Base-by-base conservation (phyloP, 2,113 vertebrate species). In the Elephantulus edwardii region DNA sequence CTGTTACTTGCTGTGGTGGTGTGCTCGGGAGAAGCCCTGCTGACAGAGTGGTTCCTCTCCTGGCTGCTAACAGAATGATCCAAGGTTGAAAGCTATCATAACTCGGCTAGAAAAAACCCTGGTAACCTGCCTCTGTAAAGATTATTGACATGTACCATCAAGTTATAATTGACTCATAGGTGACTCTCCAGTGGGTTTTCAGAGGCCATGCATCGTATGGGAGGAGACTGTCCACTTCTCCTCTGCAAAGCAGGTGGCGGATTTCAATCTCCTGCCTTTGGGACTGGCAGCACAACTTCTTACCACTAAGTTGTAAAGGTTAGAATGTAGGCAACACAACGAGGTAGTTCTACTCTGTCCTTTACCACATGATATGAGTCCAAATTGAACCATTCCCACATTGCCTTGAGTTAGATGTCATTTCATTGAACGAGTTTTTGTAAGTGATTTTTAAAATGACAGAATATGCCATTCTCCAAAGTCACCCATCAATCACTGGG, bases 391-490 rank as follows among this genome's bases (percentile, higher is more conserved):
- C 9, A 56, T 40, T 12, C 17, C 7, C 50, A 83, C 86, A 79
- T 3, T 76, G 50, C 56, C 42, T 0, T 86, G 24, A 74, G 38
- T 35, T 62, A 24, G 58, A 80, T 92, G 74, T 77, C 82, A 80
- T 58, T 84, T 93, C 56, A 54, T 58, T 91, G 82, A 19, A 68
- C 72, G 42, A 60, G 20, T 50, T 86, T 93, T 91, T 54, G 48
- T 75, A 86, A 87, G 68, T 64, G 80, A 77, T 81, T 44, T n/a
- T 75, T 35, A 50, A 83, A 84, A 62, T 90, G 50, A 74, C 78
- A 78, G 58, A 80, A 28, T 60, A 48, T 26, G n/a, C 89, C 71
- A 90, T 75, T 81, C 42, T 80, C 90, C 75, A 83, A 9, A 70
- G 42, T 81, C 60, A 30, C 44, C n/a, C 77, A 14, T 70, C 84